phyloP scores from a whole-genome alignment of 2,113 vertebrate genomes.

The Anas platyrhynchos region DNA sequence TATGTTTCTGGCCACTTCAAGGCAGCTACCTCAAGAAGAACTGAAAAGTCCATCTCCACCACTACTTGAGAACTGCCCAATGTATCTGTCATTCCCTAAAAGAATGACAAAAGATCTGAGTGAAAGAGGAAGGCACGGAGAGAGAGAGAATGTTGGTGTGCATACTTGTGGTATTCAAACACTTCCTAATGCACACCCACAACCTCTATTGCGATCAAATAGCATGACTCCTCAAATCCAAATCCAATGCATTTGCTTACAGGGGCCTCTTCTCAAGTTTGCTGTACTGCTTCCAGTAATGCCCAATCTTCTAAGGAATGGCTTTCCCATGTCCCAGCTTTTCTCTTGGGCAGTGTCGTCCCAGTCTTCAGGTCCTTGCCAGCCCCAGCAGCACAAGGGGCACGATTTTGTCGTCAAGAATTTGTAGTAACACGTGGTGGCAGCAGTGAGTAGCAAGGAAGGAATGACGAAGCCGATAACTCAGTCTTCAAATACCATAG shows the following conservation, averaged over 20 bases:
- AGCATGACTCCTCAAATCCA: not conserved
- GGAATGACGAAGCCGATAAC: not conserved
- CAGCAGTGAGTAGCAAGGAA: conserved; percentile 53
- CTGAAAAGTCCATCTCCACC: not conserved
- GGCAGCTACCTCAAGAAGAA: not conserved
- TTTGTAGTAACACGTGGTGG: conserved; percentile 45
- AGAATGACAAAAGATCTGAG: not conserved
- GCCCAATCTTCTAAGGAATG: not conserved
- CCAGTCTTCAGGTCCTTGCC: not conserved
- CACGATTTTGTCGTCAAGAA: not conserved
- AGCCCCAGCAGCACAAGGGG: not conserved
- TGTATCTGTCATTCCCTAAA: not conserved
- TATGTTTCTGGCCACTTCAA: not conserved
- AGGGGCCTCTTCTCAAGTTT: not conserved
- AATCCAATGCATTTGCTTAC: not conserved
- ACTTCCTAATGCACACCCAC: not conserved
- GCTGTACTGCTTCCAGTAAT: not conserved
- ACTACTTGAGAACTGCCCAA: not conserved
- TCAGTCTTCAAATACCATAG: not conserved
- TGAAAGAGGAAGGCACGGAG: not conserved
- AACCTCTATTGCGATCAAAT: not conserved
- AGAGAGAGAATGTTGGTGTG: not conserved
- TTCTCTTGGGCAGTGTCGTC: not conserved
- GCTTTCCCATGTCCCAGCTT: not conserved
- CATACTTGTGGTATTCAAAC: not conserved